Evolutionary conservation across 2,113 vertebrate genomes (phyloP).

Genomic region (Platichthys flesus): DNA sequence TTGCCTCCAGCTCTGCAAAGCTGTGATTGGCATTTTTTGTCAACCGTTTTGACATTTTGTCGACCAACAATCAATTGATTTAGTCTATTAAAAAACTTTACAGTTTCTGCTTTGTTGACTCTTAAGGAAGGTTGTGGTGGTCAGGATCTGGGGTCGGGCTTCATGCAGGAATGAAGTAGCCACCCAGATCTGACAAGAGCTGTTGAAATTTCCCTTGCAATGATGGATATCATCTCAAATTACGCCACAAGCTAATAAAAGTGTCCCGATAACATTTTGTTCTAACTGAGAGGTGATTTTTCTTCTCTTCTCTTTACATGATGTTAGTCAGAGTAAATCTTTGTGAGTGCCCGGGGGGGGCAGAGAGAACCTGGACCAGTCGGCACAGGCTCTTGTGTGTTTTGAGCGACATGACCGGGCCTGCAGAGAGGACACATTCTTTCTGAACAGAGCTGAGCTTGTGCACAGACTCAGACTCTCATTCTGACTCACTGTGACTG

Average conservation of each 20-base stretch:
- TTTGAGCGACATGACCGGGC: conserved; percentile 58
- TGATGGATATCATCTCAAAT: conserved; percentile 24
- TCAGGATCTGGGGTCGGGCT: background rate
- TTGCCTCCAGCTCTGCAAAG: background rate
- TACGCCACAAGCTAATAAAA: background rate
- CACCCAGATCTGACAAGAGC: conserved; percentile 36
- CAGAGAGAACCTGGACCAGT: conserved; percentile 33
- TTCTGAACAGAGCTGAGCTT: conserved; percentile 65
- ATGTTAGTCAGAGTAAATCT: background rate
- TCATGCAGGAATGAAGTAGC: background rate
- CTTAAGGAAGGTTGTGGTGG: conserved; percentile 2
- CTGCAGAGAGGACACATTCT: conserved; percentile 50
- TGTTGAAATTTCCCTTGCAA: conserved; percentile 9
- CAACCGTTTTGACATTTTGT: background rate
- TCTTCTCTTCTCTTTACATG: too few species aligned
- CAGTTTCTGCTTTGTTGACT: background rate
- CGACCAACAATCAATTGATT: background rate
- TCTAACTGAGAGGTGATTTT: background rate
- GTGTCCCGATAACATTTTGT: background rate
- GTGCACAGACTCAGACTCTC: conserved; percentile 39
- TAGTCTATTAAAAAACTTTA: background rate
- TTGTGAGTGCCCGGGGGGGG: background rate
- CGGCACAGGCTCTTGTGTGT: conserved; percentile 52
- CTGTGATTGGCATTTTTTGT: background rate
- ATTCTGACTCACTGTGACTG: conserved; percentile 46